phyloP scores from a whole-genome alignment of 2,888 invertebrate genomes.

The Fragum sueziense region DNA sequence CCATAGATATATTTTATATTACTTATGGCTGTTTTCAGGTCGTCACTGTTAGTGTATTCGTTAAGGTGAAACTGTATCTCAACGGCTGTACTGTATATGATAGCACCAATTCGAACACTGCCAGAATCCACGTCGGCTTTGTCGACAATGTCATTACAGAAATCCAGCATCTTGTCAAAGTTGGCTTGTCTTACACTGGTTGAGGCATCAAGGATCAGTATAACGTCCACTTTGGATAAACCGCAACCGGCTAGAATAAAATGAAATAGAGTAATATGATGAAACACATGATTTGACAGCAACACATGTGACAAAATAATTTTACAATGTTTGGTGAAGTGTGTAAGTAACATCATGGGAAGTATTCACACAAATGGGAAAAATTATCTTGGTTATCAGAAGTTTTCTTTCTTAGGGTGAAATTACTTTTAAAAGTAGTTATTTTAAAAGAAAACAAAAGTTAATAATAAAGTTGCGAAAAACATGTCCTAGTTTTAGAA shows the following conservation, averaged over 20 bases:
- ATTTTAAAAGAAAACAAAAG: too few relatives aligned
- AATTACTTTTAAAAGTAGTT: too few relatives aligned
- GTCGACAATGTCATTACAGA: constrained; percentile 55
- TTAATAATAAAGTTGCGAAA: too few relatives aligned
- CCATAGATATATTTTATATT: constrained; percentile 71
- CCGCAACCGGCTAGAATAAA: constrained; percentile 53
- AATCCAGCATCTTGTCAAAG: constrained; percentile 61
- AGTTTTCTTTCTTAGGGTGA: too few relatives aligned
- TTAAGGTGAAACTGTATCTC: constrained; percentile 65
- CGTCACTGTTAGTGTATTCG: constrained; percentile 59
- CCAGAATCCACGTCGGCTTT: constrained; percentile 63
- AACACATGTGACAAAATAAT: too few relatives aligned
- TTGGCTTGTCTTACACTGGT: constrained; percentile 72
- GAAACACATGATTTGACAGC: too few relatives aligned
- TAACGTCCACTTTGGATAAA: constrained; percentile 60
- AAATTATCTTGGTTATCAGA: too few relatives aligned
- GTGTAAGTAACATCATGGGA: too few relatives aligned
- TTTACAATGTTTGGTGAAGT: too few relatives aligned
- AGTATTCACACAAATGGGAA: too few relatives aligned
- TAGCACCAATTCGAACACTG: constrained; percentile 65
- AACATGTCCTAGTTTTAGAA: too few relatives aligned
- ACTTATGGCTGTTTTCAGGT: constrained; percentile 66
- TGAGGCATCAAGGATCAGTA: constrained; percentile 73
- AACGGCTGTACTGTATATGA: constrained; percentile 66
- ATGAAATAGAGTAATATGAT: too few relatives aligned